phyloP scores from a whole-genome alignment of 1,140 invertebrate species.

The Hesperophylax magnus region DNA sequence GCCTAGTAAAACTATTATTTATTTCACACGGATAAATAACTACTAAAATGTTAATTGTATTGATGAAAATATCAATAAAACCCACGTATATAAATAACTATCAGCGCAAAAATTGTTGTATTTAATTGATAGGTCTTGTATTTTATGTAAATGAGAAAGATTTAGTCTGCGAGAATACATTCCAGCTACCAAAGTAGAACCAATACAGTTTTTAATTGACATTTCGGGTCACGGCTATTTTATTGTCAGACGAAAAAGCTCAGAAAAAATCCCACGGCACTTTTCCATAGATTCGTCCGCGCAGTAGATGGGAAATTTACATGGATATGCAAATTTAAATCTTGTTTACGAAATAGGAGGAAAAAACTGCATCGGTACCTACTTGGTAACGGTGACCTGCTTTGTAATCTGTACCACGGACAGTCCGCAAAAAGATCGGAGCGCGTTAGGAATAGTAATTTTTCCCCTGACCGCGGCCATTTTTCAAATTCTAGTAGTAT shows the following conservation, averaged over 20 bases:
- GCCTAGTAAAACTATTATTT: too few species aligned
- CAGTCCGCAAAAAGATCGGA: constrained; percentile 20
- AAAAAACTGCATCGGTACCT: constrained; percentile 29
- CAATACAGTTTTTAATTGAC: constrained; percentile 8
- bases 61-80: too few species aligned
- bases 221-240: constrained; percentile 1
- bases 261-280: constrained; percentile 2
- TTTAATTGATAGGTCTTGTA: too few species aligned
- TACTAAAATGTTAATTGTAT: too few species aligned
- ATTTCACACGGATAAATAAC: too few species aligned
- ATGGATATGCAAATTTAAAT: constrained; percentile 14
- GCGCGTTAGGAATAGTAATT: constrained; percentile 19
- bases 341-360: constrained; percentile 17
- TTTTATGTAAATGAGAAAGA: too few species aligned
- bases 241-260: background rate
- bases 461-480: background rate
- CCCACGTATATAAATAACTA: too few species aligned
- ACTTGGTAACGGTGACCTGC: constrained; percentile 10
- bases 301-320: background rate
- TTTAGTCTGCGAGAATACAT: background rate
- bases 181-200: background rate
- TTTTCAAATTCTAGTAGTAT: background rate
- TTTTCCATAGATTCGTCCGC: background rate
- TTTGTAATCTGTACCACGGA: constrained; percentile 19
- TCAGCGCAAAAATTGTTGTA: too few species aligned